phyloP scores from a whole-genome alignment of 2,888 invertebrate genomes.

The Mimumesa dahlbomi region DNA sequence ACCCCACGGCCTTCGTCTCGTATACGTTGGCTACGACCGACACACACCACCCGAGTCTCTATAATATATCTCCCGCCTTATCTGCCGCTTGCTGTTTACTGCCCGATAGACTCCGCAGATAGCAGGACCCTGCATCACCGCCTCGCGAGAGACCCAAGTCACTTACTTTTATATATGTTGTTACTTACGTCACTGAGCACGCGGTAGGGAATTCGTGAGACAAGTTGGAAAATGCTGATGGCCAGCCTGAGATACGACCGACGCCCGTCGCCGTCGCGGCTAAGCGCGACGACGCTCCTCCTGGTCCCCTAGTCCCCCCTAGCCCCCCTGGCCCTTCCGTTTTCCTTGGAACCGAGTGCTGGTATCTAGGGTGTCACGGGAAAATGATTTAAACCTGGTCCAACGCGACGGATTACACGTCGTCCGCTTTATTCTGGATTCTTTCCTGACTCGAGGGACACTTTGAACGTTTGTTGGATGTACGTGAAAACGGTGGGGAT shows the following conservation, averaged over 20 bases:
- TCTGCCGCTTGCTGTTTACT: constrained; percentile 80
- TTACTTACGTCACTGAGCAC: constrained; percentile 73
- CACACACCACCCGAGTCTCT: constrained; percentile 75
- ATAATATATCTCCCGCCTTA: constrained; percentile 79
- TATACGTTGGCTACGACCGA: constrained; percentile 67
- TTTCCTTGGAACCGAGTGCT: no score
- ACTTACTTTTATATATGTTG: constrained; percentile 78
- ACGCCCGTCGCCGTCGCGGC: constrained; percentile 57
- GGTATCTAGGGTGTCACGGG: constrained; percentile 34
- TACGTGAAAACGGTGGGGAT: neutral
- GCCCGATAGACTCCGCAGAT: constrained; percentile 80
- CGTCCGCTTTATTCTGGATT: constrained; percentile 18
- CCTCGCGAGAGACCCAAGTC: constrained; percentile 71
- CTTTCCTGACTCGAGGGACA: constrained; percentile 13
- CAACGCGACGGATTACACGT: constrained; percentile 28
- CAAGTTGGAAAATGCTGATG: constrained; percentile 77
- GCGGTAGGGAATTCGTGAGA: constrained; percentile 72
- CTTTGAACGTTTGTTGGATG: no score
- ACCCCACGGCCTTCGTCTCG: constrained; percentile 46
- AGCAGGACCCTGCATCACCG: constrained; percentile 75
- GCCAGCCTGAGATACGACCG: constrained; percentile 67
- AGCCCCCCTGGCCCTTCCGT: neutral
- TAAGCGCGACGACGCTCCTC: constrained; percentile 43
- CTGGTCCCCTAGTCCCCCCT: constrained; percentile 17
- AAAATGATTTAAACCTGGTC: constrained; percentile 59